Percentiles rank a stretch among this genome's conserved stretches.
These are phyloP conservation scores for Plecturocebus donacophilus DNA, from an alignment of 2,113 vertebrate genomes.

Conservation along the genomic window DNA sequence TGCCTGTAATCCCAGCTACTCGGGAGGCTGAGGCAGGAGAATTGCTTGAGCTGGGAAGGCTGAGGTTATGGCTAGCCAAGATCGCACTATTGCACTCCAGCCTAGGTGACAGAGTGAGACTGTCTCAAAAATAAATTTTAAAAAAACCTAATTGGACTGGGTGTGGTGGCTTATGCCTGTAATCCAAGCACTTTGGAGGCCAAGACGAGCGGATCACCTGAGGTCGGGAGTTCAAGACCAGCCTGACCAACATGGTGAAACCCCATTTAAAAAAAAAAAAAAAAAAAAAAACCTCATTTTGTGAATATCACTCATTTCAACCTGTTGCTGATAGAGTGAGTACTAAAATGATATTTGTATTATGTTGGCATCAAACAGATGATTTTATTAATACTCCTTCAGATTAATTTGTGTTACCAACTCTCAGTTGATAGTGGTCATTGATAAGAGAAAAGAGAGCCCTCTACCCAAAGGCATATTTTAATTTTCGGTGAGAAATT, in stretches of 20 bases:
- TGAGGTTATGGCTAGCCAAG: neutral
- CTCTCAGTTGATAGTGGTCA: neutral
- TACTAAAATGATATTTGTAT: neutral
- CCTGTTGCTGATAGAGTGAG: neutral
- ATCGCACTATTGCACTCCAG: neutral
- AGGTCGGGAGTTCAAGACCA: too few relatives aligned
- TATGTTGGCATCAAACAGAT: neutral
- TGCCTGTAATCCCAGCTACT: too few relatives aligned
- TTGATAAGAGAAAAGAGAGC: neutral
- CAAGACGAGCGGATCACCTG: too few relatives aligned
- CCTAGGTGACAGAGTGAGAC: neutral
- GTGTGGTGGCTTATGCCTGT: too few relatives aligned
- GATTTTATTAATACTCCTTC: neutral
- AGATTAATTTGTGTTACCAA: too few relatives aligned
- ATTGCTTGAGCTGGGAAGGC: neutral
- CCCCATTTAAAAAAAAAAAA: too few relatives aligned
- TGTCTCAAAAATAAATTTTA: neutral
- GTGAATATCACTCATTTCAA: neutral
- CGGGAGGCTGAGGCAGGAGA: neutral
- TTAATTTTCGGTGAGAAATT: slow-evolving; percentile 6
- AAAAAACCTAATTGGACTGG: neutral
- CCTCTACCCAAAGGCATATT: neutral
- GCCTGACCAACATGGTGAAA: too few relatives aligned
- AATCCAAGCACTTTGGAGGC: too few relatives aligned
- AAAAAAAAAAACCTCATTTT: neutral